Conservation (phyloP, 2,113 vertebrate species). For the Pontoporia blainvillei region DNA sequence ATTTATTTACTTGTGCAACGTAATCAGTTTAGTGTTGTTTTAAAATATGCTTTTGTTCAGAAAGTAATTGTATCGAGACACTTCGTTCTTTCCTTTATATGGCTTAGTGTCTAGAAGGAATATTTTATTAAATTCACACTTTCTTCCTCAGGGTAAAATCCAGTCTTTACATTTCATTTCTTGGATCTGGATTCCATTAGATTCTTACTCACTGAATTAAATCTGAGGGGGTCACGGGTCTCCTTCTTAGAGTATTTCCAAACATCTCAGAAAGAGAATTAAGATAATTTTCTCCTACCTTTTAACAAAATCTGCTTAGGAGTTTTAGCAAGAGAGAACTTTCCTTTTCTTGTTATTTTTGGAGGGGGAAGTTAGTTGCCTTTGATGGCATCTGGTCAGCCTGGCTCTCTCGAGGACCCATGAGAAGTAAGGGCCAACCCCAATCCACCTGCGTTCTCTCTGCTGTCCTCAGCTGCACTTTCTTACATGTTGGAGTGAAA, state of each 20-base stretch:
- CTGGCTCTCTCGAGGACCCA: background rate
- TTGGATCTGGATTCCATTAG: background rate
- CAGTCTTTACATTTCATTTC: background rate
- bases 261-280: background rate
- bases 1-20: background rate
- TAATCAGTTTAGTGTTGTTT: background rate
- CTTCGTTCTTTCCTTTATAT: background rate
- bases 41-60: background rate
- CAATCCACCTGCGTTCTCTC: accelerated
- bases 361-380: background rate
- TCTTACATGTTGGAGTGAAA: background rate
- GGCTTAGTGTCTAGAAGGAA: background rate
- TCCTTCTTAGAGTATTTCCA: background rate
- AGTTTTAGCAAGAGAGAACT: background rate
- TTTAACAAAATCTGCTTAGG: background rate
- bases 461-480: accelerated
- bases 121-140: slow-evolving; percentile 18
- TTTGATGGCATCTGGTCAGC: background rate
- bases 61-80: background rate
- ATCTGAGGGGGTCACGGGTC: background rate
- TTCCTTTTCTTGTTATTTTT: background rate
- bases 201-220: background rate
- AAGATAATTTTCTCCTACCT: background rate
- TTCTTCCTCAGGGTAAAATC: background rate
- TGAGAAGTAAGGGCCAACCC: background rate